A percentile compares a stretch with the other conserved stretches of the same genome.
Evolutionary conservation across 2,797 vertebrate genomes (phyloP).

Genomic region (Okamejei kenojei): DNA sequence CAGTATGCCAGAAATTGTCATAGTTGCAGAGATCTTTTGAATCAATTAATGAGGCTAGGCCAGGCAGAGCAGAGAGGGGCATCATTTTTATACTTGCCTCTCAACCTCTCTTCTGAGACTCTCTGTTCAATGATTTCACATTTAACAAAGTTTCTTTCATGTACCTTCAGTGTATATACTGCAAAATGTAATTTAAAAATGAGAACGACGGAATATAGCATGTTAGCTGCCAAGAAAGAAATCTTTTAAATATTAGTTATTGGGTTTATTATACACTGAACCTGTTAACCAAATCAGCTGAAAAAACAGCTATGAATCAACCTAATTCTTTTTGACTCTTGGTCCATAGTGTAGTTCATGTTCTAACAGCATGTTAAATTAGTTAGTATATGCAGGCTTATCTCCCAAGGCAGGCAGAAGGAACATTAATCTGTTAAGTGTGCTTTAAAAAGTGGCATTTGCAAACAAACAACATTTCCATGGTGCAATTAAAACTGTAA

Average conservation of each 20-base stretch:
- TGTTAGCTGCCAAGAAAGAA: not conserved
- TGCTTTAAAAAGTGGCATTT: not conserved
- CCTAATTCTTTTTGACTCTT: not conserved
- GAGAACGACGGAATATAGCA: not conserved
- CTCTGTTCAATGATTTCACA: not conserved
- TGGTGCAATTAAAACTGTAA: not conserved
- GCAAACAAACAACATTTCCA: not conserved
- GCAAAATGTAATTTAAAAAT: not conserved
- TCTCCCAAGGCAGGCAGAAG: not conserved
- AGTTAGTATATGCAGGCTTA: slow-evolving; percentile 26
- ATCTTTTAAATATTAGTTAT: not conserved
- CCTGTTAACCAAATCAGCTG: not conserved
- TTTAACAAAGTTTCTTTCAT: not conserved
- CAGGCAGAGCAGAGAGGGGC: no score
- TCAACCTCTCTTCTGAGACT: not conserved
- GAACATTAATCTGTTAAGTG: slow-evolving; percentile 1
- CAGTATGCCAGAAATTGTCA: not conserved
- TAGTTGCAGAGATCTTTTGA: no score
- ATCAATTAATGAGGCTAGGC: no score
- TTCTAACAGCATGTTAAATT: not conserved
- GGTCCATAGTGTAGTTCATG: not conserved
- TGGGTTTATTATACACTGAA: not conserved
- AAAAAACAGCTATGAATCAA: not conserved
- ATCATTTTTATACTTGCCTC: not conserved
- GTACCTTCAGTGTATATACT: not conserved